Evolutionary conservation across 2,888 invertebrate species (phyloP), one percentile per base, ranked within the genome.

Genomic region (Rhingia campestris): DNA sequence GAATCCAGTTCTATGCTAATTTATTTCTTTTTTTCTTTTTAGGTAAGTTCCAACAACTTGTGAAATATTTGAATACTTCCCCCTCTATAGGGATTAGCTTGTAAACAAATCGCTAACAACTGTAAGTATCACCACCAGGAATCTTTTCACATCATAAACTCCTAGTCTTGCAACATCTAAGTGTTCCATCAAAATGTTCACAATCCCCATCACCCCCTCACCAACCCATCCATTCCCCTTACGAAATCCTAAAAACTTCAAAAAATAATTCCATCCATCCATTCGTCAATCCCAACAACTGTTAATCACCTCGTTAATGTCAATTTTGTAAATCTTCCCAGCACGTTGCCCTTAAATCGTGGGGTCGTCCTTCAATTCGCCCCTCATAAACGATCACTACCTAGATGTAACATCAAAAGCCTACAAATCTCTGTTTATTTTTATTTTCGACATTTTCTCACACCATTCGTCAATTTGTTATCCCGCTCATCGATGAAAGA

Each of bases 371-470:
- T 45, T 41, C 51, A 32, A 49, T 9, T 33, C 32, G 33, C 54
- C 37, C 49, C 72, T 54, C 66, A 64, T 67, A 72, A 66, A 30
- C 3, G 7, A 12, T 9, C 41, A 1, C 9, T 5, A 39, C 9
- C 4, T 22, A 10, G 10, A 59, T 22, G 22, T 2, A 69, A 43
- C 37, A 51, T 54, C 56, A 56, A 51, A 59, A 30, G 35, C 58
- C 30, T 41, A 47, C 37, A 39, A 35, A 43, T 22, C 51, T 53
- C 41, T 64, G 69, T 79, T 82, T 73, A 63, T 79, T 69, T 69
- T 69, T 41, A 74, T 22, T 82, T 73, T 82, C 82, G 53, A 74
- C 67, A 73, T 58, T 74, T 77, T 82, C 77, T 82, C 73, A 69
- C 73, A 82, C 61, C 81, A 70, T 66, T 67, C 63, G 3, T 4